phyloP scores from a whole-genome alignment of 2,113 vertebrate species.

The Dunckerocampus dactyliophorus region DNA sequence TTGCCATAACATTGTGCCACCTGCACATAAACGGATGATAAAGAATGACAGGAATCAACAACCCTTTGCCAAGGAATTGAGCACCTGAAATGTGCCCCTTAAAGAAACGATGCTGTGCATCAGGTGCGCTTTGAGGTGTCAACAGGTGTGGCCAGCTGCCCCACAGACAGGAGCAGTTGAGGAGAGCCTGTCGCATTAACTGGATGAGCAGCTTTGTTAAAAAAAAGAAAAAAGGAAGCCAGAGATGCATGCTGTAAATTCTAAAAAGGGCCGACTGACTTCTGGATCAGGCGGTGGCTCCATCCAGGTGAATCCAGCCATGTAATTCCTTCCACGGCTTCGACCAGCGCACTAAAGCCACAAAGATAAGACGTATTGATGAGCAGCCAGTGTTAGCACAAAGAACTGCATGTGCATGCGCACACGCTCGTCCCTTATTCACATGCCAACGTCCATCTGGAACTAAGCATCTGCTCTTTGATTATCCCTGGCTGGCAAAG shows the following conservation, averaged over 20 bases:
- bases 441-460: conserved; percentile 26
- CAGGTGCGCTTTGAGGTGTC: conserved; percentile 48
- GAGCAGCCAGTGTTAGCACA: conserved; percentile 5
- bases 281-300: conserved; percentile 11
- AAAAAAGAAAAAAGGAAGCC: conserved; percentile 20
- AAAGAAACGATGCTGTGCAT: conserved; percentile 6
- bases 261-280: conserved; percentile 23
- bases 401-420: conserved; percentile 1
- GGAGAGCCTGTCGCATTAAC: conserved; percentile 45
- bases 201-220: conserved; percentile 39
- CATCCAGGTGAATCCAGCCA: conserved; percentile 15
- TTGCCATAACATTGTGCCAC: too few species aligned
- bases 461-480: conserved; percentile 52
- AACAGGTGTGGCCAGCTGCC: conserved; percentile 50
- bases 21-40: too few species aligned
- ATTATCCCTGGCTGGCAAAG: conserved; percentile 50
- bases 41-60: too few species aligned
- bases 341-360: conserved; percentile 6
- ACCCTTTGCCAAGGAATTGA: too few species aligned
- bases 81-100: too few species aligned
- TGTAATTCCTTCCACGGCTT: conserved; percentile 20
- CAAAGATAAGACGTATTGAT: conserved; percentile 13
- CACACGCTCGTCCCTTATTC: conserved; percentile 11
- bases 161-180: conserved; percentile 25
- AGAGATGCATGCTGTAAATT: conserved; percentile 9